Conservation (phyloP, 2,888 invertebrate species). For the Zelleria hepariella region DNA sequence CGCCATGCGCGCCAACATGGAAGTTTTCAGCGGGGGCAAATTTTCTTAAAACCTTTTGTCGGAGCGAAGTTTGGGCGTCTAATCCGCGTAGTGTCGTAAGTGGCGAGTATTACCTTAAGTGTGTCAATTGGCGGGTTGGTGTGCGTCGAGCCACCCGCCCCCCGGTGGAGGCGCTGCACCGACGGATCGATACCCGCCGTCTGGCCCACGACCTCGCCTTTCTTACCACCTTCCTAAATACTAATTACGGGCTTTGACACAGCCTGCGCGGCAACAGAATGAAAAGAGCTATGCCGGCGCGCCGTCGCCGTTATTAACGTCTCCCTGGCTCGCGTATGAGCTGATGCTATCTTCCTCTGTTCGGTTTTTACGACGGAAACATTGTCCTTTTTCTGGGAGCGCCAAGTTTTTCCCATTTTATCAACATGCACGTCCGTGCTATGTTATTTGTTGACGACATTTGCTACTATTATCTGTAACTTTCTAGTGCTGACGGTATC, state of each 20-base stretch:
- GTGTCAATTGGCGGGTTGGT: slow-evolving; percentile 70
- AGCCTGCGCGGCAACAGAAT: slow-evolving; percentile 61
- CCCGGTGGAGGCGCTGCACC: slow-evolving; percentile 54
- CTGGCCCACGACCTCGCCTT: slow-evolving; percentile 73
- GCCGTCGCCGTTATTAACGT: slow-evolving; percentile 48
- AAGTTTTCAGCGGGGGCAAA: neutral
- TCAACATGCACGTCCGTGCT: neutral
- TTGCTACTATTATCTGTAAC: neutral
- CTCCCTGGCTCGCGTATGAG: slow-evolving; percentile 8
- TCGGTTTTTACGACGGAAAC: neutral
- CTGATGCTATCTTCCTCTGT: neutral
- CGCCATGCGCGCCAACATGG: neutral
- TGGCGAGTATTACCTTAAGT: slow-evolving; percentile 67
- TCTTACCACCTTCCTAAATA: slow-evolving; percentile 73
- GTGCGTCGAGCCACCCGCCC: slow-evolving; percentile 59
- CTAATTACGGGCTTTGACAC: slow-evolving; percentile 73
- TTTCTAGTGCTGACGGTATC: too few relatives aligned
- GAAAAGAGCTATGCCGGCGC: slow-evolving; percentile 57
- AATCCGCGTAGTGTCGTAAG: slow-evolving; percentile 30
- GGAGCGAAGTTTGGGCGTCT: slow-evolving; percentile 1
- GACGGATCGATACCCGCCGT: slow-evolving; percentile 76
- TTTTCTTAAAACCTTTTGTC: neutral
- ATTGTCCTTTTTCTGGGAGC: neutral
- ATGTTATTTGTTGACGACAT: neutral
- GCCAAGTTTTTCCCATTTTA: neutral